phyloP scores from a whole-genome alignment of 2,113 vertebrate species.

The Ceyx cyanopectus region DNA sequence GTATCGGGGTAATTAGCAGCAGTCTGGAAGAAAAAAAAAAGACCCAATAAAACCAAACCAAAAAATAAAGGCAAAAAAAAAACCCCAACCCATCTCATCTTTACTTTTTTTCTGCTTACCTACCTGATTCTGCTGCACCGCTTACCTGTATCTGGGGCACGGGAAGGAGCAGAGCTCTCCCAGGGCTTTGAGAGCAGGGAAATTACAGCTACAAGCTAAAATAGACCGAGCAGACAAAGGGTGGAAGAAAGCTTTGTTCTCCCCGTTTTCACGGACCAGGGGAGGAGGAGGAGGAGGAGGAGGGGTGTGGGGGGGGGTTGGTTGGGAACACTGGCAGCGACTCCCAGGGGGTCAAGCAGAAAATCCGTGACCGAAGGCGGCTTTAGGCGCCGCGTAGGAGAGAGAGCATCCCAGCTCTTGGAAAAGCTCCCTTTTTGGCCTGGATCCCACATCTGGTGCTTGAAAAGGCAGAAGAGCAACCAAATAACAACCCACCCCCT shows the following conservation, averaged over 20 bases:
- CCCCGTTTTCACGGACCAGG: not conserved
- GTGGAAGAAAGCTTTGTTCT: conserved; percentile 66
- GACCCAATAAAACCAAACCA: not conserved
- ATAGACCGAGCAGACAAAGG: conserved; percentile 54
- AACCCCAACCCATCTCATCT: not conserved
- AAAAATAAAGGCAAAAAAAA: not conserved
- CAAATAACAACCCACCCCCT: rapidly evolving
- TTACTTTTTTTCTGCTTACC: not conserved
- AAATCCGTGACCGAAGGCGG: not conserved
- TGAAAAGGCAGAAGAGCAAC: not conserved
- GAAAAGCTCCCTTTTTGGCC: not conserved
- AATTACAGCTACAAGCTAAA: conserved; percentile 26
- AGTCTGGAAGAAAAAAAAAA: not conserved
- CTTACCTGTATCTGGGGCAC: conserved; percentile 62
- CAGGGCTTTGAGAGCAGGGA: conserved; percentile 47
- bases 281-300: not conserved
- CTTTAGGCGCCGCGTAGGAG: rapidly evolving
- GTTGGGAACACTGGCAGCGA: conserved; percentile 12
- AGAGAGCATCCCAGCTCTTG: not conserved
- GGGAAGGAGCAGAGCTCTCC: conserved; percentile 52
- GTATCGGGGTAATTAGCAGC: not conserved
- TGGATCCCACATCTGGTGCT: not conserved
- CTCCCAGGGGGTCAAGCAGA: not conserved
- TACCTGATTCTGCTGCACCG: not conserved
- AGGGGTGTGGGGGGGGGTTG: not conserved